Evolutionary conservation across 2,797 vertebrate species (phyloP), one percentile per base, ranked within the genome.

Genomic region (Malurus leucopterus): DNA sequence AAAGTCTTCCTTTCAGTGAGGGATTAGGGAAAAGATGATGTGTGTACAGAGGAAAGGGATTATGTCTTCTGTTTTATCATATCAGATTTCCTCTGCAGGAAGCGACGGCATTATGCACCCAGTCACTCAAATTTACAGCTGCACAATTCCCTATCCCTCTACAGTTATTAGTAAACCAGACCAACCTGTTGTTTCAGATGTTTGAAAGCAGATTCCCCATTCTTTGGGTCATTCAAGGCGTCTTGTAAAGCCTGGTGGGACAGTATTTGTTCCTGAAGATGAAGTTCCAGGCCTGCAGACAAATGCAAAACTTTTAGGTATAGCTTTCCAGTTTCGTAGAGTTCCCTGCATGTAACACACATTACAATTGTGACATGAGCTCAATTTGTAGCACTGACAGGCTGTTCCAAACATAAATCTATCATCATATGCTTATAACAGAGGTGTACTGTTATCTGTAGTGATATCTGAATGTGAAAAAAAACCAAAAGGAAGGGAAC

Each of bases 161-260:
- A 9, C 0, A 72, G 41, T 46, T 64, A 43, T 10, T 44, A 70
- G 38, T 49, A 73, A 84, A 55, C 58, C n/a, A 41, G 46, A 79
- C 46, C 76, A 49, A 99, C 99, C 98, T 99, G 99, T 88, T 99
- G 99, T 86, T 98, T 99, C 82, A 99, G 97, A 95, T 99, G 99
- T 95, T 99, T 99, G 93, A 97, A 96, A 77, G 99, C 99, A 18
- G 97, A 97, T 65, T 98, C 98, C 83, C 99, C 99, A 30, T 99
- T 99, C 93, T 97, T 98, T 26, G 98, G 98, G 86, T 99, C 98
- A 76, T 93, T 94, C 58, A 99, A 96, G 63, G 98, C 98, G 59
- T 98, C 96, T 29, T 97, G 72, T 69, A 99, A 96, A 79, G 97
- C 97, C 4, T 95, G 95, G 84, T 99, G 99, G 82, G 97, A 98